Evolutionary conservation across 1,140 invertebrate genomes (phyloP).

Genomic region (Dendroctonus ponderosae): DNA sequence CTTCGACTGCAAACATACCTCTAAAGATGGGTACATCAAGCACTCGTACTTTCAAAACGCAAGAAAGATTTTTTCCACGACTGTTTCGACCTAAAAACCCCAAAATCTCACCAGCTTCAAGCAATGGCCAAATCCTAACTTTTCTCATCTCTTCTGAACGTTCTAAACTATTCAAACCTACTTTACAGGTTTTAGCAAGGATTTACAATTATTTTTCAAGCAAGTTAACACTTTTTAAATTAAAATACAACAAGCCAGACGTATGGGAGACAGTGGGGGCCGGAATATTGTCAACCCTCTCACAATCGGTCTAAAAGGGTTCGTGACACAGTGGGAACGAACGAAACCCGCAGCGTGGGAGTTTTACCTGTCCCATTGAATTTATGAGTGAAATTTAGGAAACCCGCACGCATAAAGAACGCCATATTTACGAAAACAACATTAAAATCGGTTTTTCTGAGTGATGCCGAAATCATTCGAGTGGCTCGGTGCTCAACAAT

Average conservation of each 20-base stretch:
- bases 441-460: slow-evolving; percentile 25
- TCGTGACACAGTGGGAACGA: slow-evolving; percentile 13
- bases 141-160: no score
- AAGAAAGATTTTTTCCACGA: no score
- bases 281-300: slow-evolving; percentile 23
- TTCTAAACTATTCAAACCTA: no score
- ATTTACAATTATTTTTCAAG: no score
- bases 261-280: not conserved
- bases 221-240: not conserved
- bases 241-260: not conserved
- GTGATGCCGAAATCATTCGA: slow-evolving; percentile 12
- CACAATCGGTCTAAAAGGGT: slow-evolving; percentile 10
- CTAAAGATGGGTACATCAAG: no score
- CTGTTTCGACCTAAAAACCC: no score
- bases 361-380: slow-evolving; percentile 28
- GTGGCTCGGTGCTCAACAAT: not conserved
- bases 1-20: no score
- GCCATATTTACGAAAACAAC: slow-evolving; percentile 29
- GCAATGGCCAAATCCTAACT: no score
- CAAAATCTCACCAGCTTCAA: no score
- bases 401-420: slow-evolving; percentile 13
- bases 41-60: no score
- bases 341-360: slow-evolving; percentile 29
- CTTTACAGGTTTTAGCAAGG: no score
- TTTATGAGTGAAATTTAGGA: slow-evolving; percentile 24